Evolutionary conservation across 37 sponge, comb jelly and placozoan genomes (phyloP).

Genomic region (Petrosia ficiformis): DNA sequence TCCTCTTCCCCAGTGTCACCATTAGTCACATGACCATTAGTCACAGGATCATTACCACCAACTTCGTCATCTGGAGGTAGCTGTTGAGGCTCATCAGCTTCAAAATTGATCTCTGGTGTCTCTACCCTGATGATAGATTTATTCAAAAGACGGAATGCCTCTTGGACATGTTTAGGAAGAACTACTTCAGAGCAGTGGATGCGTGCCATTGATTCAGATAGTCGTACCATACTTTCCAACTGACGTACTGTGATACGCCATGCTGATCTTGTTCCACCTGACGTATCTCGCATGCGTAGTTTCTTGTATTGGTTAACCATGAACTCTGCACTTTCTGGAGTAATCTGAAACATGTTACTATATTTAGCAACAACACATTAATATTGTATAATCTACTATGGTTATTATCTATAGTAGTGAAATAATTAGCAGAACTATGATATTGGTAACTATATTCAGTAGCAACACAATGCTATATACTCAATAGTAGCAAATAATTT

Average conservation of each 20-base stretch:
- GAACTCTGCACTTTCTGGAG: slow-evolving; percentile 82
- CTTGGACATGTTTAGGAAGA: slow-evolving; percentile 91
- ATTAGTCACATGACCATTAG: neutral
- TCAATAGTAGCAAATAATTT: too few relatives aligned
- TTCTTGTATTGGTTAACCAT: slow-evolving; percentile 95
- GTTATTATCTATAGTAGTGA: too few relatives aligned
- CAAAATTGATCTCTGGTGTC: slow-evolving; percentile 97
- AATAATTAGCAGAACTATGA: too few relatives aligned
- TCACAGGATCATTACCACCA: slow-evolving; percentile 4
- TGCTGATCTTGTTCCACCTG: slow-evolving; percentile 78
- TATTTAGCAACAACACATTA: too few relatives aligned
- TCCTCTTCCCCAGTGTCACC: slow-evolving; percentile 1
- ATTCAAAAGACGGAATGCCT: slow-evolving; percentile 94
- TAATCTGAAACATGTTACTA: slow-evolving; percentile 42
- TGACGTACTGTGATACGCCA: slow-evolving; percentile 99
- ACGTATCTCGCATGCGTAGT: slow-evolving; percentile 87
- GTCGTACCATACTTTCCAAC: slow-evolving; percentile 98
- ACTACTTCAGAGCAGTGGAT: slow-evolving; percentile 92
- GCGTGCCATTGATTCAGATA: slow-evolving; percentile 99
- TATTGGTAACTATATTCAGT: too few relatives aligned
- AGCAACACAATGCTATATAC: too few relatives aligned
- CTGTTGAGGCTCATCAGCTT: slow-evolving; percentile 31
- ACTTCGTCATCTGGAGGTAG: slow-evolving; percentile 6
- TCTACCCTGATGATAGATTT: slow-evolving; percentile 97
- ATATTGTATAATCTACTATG: neutral